A percentile compares a stretch with the other conserved stretches of the same genome.
These are phyloP conservation scores for Lasiurus cinereus DNA, from an alignment of 2,113 vertebrate genomes.

Conservation along the genomic window DNA sequence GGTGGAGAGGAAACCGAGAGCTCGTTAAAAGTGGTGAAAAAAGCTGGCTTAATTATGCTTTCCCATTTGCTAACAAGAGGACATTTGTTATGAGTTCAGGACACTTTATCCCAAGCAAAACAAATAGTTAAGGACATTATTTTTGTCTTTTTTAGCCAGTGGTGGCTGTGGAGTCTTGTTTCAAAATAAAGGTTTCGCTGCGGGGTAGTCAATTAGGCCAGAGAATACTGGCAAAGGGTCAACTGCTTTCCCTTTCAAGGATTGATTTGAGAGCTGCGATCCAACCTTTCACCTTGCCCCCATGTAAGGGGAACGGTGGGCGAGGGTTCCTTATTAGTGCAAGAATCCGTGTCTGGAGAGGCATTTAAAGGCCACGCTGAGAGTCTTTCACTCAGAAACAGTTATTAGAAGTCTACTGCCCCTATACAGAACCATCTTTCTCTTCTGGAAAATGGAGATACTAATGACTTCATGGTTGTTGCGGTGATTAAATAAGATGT, in stretches of 20 bases:
- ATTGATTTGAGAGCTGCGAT: slow-evolving; percentile 80
- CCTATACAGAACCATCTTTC: background rate
- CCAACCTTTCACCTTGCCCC: slow-evolving; percentile 80
- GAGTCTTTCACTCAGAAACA: background rate
- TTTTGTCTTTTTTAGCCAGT: slow-evolving; percentile 79
- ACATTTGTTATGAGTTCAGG: slow-evolving; percentile 83
- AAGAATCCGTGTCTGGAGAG: slow-evolving; percentile 45
- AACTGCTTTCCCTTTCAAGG: slow-evolving; percentile 83
- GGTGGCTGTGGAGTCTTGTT: slow-evolving; percentile 79
- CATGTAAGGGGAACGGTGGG: slow-evolving; percentile 66
- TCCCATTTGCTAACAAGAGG: slow-evolving; percentile 86
- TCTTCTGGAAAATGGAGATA: background rate
- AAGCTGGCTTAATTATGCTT: slow-evolving; percentile 83
- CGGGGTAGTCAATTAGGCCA: slow-evolving; percentile 79
- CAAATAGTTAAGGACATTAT: slow-evolving; percentile 84
- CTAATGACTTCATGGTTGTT: background rate
- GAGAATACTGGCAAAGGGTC: slow-evolving; percentile 79
- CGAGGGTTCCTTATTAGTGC: slow-evolving; percentile 63
- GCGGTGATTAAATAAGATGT: slow-evolving; percentile 20
- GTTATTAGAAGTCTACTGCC: background rate
- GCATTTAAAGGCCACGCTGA: background rate
- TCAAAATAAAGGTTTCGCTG: slow-evolving; percentile 85
- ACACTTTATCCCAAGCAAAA: slow-evolving; percentile 85
- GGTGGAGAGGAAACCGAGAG: slow-evolving; percentile 79
- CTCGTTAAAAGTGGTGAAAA: slow-evolving; percentile 86